Evolutionary conservation across 2,113 vertebrate species (phyloP).

Genomic region (Notarius quadriscutis): DNA sequence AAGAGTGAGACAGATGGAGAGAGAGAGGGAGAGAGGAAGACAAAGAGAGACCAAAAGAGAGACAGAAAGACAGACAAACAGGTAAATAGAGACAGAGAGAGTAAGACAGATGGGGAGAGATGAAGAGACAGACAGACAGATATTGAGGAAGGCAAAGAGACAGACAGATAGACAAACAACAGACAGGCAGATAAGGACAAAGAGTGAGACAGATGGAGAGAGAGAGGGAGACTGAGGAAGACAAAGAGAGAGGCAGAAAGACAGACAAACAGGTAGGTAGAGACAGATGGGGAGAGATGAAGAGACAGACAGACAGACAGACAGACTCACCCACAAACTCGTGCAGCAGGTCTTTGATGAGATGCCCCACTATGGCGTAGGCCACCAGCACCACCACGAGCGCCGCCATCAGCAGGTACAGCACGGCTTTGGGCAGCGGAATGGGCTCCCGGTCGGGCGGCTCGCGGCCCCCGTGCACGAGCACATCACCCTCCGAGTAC

Average conservation of each 20-base stretch:
- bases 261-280: neutral
- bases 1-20: neutral
- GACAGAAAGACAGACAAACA: neutral
- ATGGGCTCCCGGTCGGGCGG: slow-evolving; percentile 76
- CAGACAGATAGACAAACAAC: neutral
- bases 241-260: neutral
- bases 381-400: slow-evolving; percentile 87
- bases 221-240: neutral
- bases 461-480: slow-evolving; percentile 81
- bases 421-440: slow-evolving; percentile 84
- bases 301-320: neutral
- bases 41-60: too few species aligned
- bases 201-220: neutral
- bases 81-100: neutral
- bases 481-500: slow-evolving; percentile 77
- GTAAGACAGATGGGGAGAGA: neutral
- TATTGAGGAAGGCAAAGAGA: too few species aligned
- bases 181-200: neutral
- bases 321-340: slow-evolving; percentile 82
- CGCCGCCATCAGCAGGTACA: slow-evolving; percentile 88
- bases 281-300: neutral
- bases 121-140: neutral
- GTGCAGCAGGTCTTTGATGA: slow-evolving; percentile 86
- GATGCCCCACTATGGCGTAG: slow-evolving; percentile 84
- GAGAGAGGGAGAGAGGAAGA: neutral